Percentiles rank a stretch among this genome's conserved stretches.
phyloP scores from a whole-genome alignment of 2,113 vertebrate genomes.

The Pungitius pungitius region DNA sequence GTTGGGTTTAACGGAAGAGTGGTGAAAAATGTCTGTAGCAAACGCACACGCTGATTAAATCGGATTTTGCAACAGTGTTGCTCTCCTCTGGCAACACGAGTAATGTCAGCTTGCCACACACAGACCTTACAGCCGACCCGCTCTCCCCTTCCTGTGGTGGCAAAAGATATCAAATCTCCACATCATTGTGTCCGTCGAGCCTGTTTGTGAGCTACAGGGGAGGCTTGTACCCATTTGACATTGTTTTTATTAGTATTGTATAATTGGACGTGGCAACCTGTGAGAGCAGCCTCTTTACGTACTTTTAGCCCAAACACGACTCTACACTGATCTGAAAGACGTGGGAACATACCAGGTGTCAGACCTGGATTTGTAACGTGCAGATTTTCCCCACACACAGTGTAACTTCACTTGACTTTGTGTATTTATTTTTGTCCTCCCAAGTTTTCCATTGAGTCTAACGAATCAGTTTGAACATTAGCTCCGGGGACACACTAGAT shows the following conservation, averaged over 20 bases:
- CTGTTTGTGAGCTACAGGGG: conserved; percentile 3
- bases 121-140: conserved; percentile 7
- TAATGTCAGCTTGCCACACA: conserved; percentile 58
- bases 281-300: not conserved
- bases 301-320: not conserved
- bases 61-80: conserved; percentile 48
- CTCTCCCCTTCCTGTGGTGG: conserved; percentile 46
- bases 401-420: not conserved
- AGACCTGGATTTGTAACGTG: conserved; percentile 6
- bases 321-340: conserved; percentile 40
- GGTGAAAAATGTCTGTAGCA: not conserved
- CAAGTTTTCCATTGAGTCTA: conserved; percentile 66
- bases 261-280: conserved; percentile 13
- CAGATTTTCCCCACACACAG: not conserved
- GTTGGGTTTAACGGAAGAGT: conserved; percentile 1
- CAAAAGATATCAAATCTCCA: conserved; percentile 47
- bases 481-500: conserved; percentile 37
- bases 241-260: conserved; percentile 31
- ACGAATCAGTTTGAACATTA: conserved; percentile 74
- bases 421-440: conserved; percentile 41
- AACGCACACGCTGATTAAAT: conserved; percentile 43
- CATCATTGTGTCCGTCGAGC: not conserved
- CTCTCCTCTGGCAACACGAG: conserved; percentile 34
- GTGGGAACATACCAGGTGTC: conserved; percentile 10
- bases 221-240: conserved; percentile 5